Conservation (phyloP, 2,888 invertebrate genomes). For the Homarus gammarus region DNA sequence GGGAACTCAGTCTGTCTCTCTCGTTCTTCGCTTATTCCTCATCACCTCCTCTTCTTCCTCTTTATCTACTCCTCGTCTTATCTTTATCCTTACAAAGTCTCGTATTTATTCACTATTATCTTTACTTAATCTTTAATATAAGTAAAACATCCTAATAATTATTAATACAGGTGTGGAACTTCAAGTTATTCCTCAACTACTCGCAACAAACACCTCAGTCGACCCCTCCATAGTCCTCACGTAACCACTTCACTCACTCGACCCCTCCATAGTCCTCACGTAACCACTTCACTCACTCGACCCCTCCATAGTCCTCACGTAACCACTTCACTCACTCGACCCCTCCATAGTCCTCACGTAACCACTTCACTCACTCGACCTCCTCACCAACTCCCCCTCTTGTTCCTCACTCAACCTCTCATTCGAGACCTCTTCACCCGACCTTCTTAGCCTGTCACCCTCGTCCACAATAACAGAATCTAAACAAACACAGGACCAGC, state of each 20-base stretch:
- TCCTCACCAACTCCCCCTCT: background rate
- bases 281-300: too few relatives aligned
- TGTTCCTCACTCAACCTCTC: background rate
- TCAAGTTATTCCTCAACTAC: too few relatives aligned
- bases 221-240: too few relatives aligned
- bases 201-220: too few relatives aligned
- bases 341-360: background rate
- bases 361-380: too few relatives aligned
- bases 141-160: too few relatives aligned
- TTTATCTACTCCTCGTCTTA: background rate
- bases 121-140: too few relatives aligned
- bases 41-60: background rate
- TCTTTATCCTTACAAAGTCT: background rate
- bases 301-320: too few relatives aligned
- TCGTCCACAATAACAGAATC: constrained; percentile 19
- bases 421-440: background rate
- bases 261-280: background rate
- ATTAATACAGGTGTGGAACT: too few relatives aligned
- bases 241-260: background rate
- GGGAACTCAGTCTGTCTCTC: constrained; percentile 9
- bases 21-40: background rate
- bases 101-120: too few relatives aligned
- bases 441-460: constrained; percentile 24
- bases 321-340: background rate
- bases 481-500: constrained; percentile 28